Evolutionary conservation across 2,888 invertebrate genomes (phyloP).

Genomic region (Megamerina dolium): DNA sequence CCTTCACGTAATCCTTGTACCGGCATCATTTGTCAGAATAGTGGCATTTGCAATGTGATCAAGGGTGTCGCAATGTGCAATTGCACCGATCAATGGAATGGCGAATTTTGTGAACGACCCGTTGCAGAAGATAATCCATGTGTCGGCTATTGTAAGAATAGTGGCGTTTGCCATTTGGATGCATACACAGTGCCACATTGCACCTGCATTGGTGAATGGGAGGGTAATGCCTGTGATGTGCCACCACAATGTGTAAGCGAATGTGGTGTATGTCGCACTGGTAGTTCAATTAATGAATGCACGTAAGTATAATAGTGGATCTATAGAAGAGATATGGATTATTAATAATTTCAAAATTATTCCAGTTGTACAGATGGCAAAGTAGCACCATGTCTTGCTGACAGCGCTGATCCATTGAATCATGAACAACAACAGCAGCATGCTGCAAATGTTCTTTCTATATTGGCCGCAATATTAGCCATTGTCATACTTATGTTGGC

Average conservation of each 20-base stretch:
- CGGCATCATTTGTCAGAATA: constrained; percentile 52
- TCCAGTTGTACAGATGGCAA: constrained; percentile 37
- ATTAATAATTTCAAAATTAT: background rate
- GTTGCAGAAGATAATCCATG: constrained; percentile 62
- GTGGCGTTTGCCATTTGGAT: constrained; percentile 57
- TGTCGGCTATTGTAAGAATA: constrained; percentile 53
- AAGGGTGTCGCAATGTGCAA: constrained; percentile 52
- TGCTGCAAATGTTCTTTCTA: constrained; percentile 36
- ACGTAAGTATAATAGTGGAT: constrained; percentile 29
- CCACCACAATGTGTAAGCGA: constrained; percentile 45
- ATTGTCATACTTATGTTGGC: constrained; percentile 36
- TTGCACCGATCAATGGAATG: constrained; percentile 55
- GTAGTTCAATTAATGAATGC: constrained; percentile 48
- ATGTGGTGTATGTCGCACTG: constrained; percentile 44
- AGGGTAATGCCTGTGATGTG: constrained; percentile 54
- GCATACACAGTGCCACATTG: constrained; percentile 52
- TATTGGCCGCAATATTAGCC: constrained; percentile 38
- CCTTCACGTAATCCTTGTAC: constrained; percentile 45
- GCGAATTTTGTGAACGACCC: constrained; percentile 54
- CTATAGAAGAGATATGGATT: background rate
- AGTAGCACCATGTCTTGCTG: constrained; percentile 43
- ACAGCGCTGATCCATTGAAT: constrained; percentile 44
- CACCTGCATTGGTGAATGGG: constrained; percentile 55
- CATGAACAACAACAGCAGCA: constrained; percentile 27
- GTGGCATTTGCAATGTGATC: constrained; percentile 53